Evolutionary conservation across 2,888 invertebrate genomes (phyloP), one percentile per base, ranked within the genome.

Genomic region (Coelinius sp.): DNA sequence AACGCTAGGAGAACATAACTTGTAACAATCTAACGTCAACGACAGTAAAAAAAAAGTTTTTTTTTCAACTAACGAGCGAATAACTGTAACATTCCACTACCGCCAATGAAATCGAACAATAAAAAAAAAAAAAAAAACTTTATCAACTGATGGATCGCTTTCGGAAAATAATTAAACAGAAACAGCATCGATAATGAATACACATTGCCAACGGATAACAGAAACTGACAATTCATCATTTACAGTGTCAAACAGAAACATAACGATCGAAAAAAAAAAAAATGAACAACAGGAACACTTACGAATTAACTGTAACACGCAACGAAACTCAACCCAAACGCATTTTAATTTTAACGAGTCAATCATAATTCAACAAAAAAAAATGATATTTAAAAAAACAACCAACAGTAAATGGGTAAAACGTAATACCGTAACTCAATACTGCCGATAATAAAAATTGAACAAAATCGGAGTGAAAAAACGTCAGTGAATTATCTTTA

Each of bases 401-500:
- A 35, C 35, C 7, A 27, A 59, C 10, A 59, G 35, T 59, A 12
- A n/a, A 59, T 20, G 14, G 6, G 6, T 20, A 31, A 59, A 31
- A 59, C 8, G 35, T 35, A 31, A 56, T 14, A 56, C 12, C 56
- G 27, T 56, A 56, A 56, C 56, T 27, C 14, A 52, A 53, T 53
- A 59, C 59, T 35, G 20, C 31, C 59, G 59, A 59, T 17, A 12
- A 14, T 10, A 59, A 56, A 59, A 59, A 25, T 53, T 6, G 7
- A 59, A 31, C 59, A 14, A 59, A 25, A 53, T 53, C 53, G 53
- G n/a, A 53, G 27, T 53, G 24, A n/a, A 75, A 68, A 38, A 52
- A 64, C 69, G 65, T 74, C 59, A 74, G 74, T 65, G 67, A 70
- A 65, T 56, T 70, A 52, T 62, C 41, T 71, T 66, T n/a, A 31